A percentile compares a stretch with the other conserved stretches of the same genome.
phyloP scores from a whole-genome alignment of 2,113 vertebrate species.

The Paraplagusia blochii region DNA sequence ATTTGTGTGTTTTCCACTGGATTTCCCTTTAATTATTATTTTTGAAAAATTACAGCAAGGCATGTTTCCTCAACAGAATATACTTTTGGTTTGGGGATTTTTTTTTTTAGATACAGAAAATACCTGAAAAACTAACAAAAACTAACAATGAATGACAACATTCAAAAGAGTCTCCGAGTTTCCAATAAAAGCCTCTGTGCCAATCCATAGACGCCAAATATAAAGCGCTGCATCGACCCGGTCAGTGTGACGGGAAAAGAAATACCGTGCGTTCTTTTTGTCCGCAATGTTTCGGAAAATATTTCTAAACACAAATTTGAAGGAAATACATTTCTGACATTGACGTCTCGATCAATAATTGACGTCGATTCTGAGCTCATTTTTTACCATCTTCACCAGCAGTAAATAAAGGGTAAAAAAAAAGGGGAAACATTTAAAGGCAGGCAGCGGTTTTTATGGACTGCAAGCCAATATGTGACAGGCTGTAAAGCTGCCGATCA shows the following conservation, averaged over 20 bases:
- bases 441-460: conserved; percentile 36
- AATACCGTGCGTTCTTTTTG: neutral
- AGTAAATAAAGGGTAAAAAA: conserved; percentile 9
- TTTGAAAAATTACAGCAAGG: no score
- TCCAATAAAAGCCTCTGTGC: neutral
- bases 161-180: neutral
- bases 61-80: no score
- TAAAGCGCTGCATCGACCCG: neutral
- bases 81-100: no score
- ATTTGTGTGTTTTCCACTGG: no score
- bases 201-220: neutral
- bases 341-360: neutral
- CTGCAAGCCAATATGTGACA: conserved; percentile 37
- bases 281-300: neutral
- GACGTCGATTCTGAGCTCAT: no score
- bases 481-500: conserved; percentile 51
- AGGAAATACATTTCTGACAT: neutral
- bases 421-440: conserved; percentile 10
- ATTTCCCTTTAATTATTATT: no score
- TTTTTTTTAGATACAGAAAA: neutral
- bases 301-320: neutral
- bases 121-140: neutral
- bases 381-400: no score
- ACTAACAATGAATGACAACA: neutral
- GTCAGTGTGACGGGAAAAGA: neutral